A percentile compares a stretch with the other conserved stretches of the same genome.
These are phyloP conservation scores for Poecile atricapillus DNA, from an alignment of 2,113 vertebrate species.

Conservation along the genomic window DNA sequence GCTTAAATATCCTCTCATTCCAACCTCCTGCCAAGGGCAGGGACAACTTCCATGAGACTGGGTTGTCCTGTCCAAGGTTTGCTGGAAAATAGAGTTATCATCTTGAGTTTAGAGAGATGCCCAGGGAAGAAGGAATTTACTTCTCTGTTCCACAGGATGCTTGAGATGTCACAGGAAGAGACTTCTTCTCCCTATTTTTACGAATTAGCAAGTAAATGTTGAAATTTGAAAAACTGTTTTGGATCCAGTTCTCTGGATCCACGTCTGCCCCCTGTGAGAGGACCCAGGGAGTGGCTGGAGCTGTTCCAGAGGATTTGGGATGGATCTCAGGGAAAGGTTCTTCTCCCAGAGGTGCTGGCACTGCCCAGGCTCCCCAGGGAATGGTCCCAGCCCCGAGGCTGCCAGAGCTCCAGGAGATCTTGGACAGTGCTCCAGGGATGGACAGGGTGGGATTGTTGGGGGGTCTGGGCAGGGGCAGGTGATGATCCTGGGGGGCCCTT, in stretches of 20 bases:
- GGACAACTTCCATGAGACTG: not conserved
- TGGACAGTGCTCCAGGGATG: not conserved
- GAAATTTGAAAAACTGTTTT: not conserved
- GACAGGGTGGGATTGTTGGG: not conserved
- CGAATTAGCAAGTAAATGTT: not conserved
- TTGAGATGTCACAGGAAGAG: not conserved
- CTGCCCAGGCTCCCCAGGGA: not conserved
- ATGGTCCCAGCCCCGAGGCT: not conserved
- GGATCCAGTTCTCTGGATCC: not conserved
- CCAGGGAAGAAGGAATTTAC: not conserved
- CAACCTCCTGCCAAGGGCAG: not conserved
- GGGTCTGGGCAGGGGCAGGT: accelerated
- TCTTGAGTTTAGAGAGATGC: accelerated
- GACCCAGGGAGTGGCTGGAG: not conserved
- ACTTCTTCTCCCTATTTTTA: accelerated
- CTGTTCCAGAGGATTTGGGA: accelerated
- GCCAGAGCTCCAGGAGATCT: not conserved
- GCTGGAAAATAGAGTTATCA: not conserved
- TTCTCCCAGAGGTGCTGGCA: not conserved
- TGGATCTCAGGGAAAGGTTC: accelerated
- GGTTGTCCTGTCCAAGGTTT: not conserved
- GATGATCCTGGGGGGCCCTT: accelerated
- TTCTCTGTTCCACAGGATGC: not conserved
- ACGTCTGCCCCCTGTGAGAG: not conserved
- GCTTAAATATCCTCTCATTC: not conserved